Evolutionary conservation across 2,888 invertebrate species (phyloP).

Genomic region (Andrena trimmerana): DNA sequence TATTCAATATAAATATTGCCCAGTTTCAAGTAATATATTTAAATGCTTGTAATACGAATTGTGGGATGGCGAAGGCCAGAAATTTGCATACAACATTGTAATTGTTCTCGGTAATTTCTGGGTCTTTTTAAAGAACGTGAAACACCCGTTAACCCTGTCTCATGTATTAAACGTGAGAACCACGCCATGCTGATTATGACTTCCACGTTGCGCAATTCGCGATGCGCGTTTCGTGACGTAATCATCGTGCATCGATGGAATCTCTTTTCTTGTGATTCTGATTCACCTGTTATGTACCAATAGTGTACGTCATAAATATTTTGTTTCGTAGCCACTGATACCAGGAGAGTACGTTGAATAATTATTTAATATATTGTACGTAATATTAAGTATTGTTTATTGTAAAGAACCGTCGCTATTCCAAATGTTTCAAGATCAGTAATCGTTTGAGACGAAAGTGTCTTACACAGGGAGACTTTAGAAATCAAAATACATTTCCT

Average conservation of each 20-base stretch:
- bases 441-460: no score
- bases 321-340: no score
- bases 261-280: constrained; percentile 3
- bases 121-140: constrained; percentile 3
- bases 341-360: no score
- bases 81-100: constrained; percentile 23
- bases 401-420: no score
- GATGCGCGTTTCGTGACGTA: constrained; percentile 7
- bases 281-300: background rate
- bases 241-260: constrained; percentile 6
- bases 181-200: constrained; percentile 10
- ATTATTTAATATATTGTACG: no score
- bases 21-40: background rate
- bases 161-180: constrained; percentile 46
- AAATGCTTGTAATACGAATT: background rate
- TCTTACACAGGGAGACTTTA: no score
- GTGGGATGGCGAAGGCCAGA: background rate
- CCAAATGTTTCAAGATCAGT: no score
- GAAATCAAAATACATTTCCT: no score
- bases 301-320: background rate
- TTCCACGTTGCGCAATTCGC: constrained; percentile 36
- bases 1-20: background rate
- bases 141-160: constrained; percentile 19
- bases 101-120: constrained; percentile 8
- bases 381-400: no score